A percentile compares a stretch with the other conserved stretches of the same genome.
phyloP scores from a whole-genome alignment of 2,797 vertebrate genomes.

The Rhodeus uyekii region DNA sequence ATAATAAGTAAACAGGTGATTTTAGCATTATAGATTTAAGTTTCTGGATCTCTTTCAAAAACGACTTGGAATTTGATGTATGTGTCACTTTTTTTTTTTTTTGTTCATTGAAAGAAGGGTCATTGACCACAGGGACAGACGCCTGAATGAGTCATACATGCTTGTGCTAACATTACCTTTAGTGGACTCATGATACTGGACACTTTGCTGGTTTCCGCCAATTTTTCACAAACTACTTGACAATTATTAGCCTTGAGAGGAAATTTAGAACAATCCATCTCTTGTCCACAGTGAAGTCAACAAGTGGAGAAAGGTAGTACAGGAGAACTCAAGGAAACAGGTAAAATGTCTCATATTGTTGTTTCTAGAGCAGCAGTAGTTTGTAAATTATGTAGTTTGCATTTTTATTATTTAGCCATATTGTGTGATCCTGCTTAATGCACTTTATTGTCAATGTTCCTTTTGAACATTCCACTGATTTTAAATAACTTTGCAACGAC shows the following conservation, averaged over 20 bases:
- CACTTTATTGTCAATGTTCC: too few species aligned
- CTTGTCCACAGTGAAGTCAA: neutral
- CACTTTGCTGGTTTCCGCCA: neutral
- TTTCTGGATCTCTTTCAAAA: too few species aligned
- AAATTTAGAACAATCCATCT: neutral
- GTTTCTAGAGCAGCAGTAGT: neutral
- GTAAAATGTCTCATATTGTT: neutral
- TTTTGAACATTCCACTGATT: too few species aligned
- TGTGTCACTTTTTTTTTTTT: neutral
- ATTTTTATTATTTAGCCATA: neutral
- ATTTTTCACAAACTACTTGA: neutral
- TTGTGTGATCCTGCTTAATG: neutral
- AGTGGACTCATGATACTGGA: neutral
- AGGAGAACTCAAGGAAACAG: neutral
- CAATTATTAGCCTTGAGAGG: neutral
- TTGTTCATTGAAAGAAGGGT: neutral
- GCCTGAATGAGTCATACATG: neutral
- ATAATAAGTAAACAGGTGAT: neutral
- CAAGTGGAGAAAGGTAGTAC: neutral
- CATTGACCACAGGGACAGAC: neutral
- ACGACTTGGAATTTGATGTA: too few species aligned
- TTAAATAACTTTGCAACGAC: too few species aligned
- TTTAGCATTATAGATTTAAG: neutral
- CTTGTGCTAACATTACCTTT: constrained; percentile 1
- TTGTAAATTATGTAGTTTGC: neutral